A percentile compares a stretch with the other conserved stretches of the same genome.
These are phyloP conservation scores for Caenorhabditis afra DNA, from an alignment of 2,888 invertebrate species.

Conservation along the genomic window DNA sequence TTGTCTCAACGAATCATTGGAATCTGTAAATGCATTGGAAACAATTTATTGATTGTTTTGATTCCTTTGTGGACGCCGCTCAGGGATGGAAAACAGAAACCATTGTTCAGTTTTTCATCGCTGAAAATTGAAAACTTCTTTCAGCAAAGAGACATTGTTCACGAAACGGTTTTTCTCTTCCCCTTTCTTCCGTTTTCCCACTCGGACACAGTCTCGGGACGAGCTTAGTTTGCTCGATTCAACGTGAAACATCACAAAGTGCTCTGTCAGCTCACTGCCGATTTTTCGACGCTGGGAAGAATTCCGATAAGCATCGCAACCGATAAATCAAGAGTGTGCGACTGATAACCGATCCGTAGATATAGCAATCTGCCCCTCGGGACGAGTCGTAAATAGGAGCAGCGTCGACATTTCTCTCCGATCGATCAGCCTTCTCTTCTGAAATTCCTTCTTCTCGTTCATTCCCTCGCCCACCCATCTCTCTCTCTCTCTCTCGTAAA, in stretches of 20 bases:
- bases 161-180: too few relatives aligned
- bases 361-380: not conserved
- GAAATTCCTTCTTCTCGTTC: slow-evolving; percentile 3
- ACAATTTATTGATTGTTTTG: too few relatives aligned
- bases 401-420: slow-evolving; percentile 1
- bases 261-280: slow-evolving; percentile 22
- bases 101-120: too few relatives aligned
- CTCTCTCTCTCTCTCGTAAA: slow-evolving; percentile 13
- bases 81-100: too few relatives aligned
- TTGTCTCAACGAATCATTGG: too few relatives aligned
- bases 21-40: too few relatives aligned
- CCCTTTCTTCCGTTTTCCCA: not conserved
- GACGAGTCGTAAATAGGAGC: slow-evolving; percentile 14
- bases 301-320: slow-evolving; percentile 16
- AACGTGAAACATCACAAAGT: slow-evolving; percentile 30
- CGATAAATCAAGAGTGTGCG: slow-evolving; percentile 38
- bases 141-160: too few relatives aligned
- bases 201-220: not conserved
- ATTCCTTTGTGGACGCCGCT: too few relatives aligned
- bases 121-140: too few relatives aligned
- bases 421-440: slow-evolving; percentile 34
- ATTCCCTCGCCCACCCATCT: not conserved
- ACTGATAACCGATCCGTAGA: slow-evolving; percentile 31
- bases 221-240: not conserved
- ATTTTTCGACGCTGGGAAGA: not conserved